phyloP scores from a whole-genome alignment of 2,113 vertebrate genomes.

The Cepphus grylle region DNA sequence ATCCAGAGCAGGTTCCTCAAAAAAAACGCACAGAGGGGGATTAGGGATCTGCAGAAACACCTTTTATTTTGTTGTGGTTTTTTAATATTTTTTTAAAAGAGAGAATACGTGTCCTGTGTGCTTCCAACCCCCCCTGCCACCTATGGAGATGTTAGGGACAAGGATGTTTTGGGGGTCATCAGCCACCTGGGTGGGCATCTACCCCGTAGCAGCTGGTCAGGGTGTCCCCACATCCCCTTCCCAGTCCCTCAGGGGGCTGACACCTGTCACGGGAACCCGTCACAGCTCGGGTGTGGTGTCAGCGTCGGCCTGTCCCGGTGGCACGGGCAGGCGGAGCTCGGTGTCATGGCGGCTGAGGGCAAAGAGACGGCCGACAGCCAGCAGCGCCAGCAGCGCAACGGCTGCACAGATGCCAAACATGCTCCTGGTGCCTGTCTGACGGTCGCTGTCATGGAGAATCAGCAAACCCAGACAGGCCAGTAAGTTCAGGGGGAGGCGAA shows the following conservation, averaged over 20 bases:
- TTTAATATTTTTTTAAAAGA: background rate
- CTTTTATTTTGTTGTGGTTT: background rate
- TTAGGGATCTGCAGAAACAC: background rate
- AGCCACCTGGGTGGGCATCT: background rate
- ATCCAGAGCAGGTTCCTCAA: too few species aligned
- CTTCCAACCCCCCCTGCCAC: background rate
- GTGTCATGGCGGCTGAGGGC: conserved; percentile 82
- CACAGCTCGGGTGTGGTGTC: conserved; percentile 52
- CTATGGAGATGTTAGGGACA: background rate
- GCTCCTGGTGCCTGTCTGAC: conserved; percentile 83
- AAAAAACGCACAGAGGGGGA: background rate
- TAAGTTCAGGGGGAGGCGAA: conserved; percentile 87
- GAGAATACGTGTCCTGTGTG: background rate
- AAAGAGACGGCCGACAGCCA: conserved; percentile 87
- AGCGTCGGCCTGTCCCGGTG: conserved; percentile 17
- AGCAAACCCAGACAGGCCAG: conserved; percentile 88
- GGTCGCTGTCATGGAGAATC: conserved; percentile 86
- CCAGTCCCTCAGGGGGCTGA: background rate
- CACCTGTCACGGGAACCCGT: background rate
- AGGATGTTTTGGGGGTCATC: background rate
- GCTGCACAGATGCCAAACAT: conserved; percentile 87
- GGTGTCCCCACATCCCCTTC: background rate
- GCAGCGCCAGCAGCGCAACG: conserved; percentile 85
- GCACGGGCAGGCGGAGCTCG: conserved; percentile 75
- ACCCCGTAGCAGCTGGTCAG: background rate